Evolutionary conservation across 1,140 invertebrate genomes (phyloP), one percentile per base, ranked within the genome.

Genomic region (Plodia interpunctella): DNA sequence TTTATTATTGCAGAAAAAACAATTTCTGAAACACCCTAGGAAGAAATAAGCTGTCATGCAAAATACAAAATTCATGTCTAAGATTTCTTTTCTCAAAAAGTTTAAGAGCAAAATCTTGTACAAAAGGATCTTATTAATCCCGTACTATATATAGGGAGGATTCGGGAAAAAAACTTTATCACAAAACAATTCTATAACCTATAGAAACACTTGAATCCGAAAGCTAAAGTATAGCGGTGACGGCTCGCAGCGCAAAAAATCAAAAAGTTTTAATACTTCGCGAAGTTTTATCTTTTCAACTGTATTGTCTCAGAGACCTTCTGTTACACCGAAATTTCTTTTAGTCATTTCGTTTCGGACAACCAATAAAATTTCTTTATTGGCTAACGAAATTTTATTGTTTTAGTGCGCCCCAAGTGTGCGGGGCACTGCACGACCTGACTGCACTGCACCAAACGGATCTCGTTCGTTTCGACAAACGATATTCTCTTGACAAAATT

Each of bases 191-290:
- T 13, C 5, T 6, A 15, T 44, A 15, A 44, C 15, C 38, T 44
- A 44, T 44, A 44, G 38, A 44, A 44, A 44, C 38, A 15, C 38
- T 44, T 44, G 13, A n/a, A 20, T 44, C 15, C 15, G n/a, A 44
- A 44, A n/a, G n/a, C n/a, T n/a, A n/a, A n/a, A n/a, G n/a, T n/a
- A n/a, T 2, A 11, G 8, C 15, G 38, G 13, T 44, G 38, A 17
- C 9, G 38, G 15, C 38, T 32, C 8, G 8, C 20, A 15, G 15
- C 30, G 55, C 59, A 70, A 74, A 76, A 74, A 69, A 68, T 67
- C 62, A 66, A 66, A 68, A 75, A 70, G 62, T 73, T 72, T 62
- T 66, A 72, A 70, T 65, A 63, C 63, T 57, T 66, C 51, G n/a
- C 64, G 63, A 65, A 72, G 68, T 75, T 68, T 65, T 55, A 63